A percentile compares a stretch with the other conserved stretches of the same genome.
Evolutionary conservation across 2,888 invertebrate species (phyloP).

Genomic region (Holacanthella duospinosa): DNA sequence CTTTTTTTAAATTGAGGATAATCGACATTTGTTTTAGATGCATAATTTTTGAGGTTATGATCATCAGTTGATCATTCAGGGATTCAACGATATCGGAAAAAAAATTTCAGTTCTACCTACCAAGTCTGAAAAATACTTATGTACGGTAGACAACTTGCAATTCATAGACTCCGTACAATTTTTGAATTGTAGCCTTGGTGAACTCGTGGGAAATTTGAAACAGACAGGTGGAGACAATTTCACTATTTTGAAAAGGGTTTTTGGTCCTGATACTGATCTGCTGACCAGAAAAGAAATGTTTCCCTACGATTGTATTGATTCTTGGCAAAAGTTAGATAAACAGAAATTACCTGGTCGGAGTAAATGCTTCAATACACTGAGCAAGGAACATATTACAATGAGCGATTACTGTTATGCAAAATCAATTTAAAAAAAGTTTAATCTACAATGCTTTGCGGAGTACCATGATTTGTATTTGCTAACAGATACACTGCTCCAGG

Average conservation of each 20-base stretch:
- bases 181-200: too few species aligned
- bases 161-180: conserved; percentile 20
- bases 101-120: too few species aligned
- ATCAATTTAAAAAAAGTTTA: conserved; percentile 27
- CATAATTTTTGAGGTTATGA: too few species aligned
- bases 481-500: conserved; percentile 28
- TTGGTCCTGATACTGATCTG: too few species aligned
- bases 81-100: conserved; percentile 5
- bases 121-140: conserved; percentile 14
- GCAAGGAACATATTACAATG: conserved; percentile 13
- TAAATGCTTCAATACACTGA: conserved; percentile 19
- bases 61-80: too few species aligned
- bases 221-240: neutral
- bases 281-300: conserved; percentile 21
- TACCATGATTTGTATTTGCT: conserved; percentile 33
- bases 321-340: conserved; percentile 16
- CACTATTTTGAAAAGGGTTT: conserved; percentile 10
- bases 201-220: conserved; percentile 8
- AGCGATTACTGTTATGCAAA: conserved; percentile 32
- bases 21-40: too few species aligned
- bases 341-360: conserved; percentile 10
- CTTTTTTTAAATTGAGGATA: too few species aligned
- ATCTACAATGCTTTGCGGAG: conserved; percentile 32
- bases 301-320: conserved; percentile 23
- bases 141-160: conserved; percentile 1